Base-by-base conservation (phyloP, 2,888 invertebrate genomes). In the Trichopria drosophilae region DNA sequence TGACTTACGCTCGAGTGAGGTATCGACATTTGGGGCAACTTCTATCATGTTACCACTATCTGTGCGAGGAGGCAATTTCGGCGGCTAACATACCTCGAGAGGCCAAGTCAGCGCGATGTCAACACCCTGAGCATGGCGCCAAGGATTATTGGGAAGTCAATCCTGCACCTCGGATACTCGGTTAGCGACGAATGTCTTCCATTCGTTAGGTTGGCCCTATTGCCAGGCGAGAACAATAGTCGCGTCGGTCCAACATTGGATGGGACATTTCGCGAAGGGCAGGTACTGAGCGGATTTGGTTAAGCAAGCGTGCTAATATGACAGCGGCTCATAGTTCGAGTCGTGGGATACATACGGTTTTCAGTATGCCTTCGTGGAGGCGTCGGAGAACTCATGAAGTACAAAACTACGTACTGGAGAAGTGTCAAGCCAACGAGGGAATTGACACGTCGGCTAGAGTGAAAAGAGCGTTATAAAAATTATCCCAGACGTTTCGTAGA, bases 221-320 rank as follows among this genome's bases (percentile, higher is more conserved):
- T 45, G 6, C 42, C 53, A 53, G 3, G 45, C 26, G 19, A 49
- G 29, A 1, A 32, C 32, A 3, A 53, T 35, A 6, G 40, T 49
- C 10, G 53, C 40, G n/a, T 53, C 49, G 1, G 45, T 53, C 53
- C 53, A 53, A 34, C 6, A 45, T 0, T 31, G 20, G 10, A 23
- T 40, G 9, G 7, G n/a, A 9, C 31, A 32, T 16, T 26, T 24
- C 3, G 23, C 3, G 24, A 36, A 36, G n/a, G 6, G 13, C 23
- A 28, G 13, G 3, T 10, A 26, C 6, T 13, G 15, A n/a, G 18
- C 15, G 34, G 15, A 45, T 10, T 1, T 24, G n/a, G 5, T 12
- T 12, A 10, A 45, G 12, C 1, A 45, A 6, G 19, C 31, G 34
- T 4, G 44, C 18, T 2, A 44, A 10, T n/a, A 37, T 6, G 5